Evolutionary conservation across 2,888 invertebrate species (phyloP).

Genomic region (Stramonita haemastoma): DNA sequence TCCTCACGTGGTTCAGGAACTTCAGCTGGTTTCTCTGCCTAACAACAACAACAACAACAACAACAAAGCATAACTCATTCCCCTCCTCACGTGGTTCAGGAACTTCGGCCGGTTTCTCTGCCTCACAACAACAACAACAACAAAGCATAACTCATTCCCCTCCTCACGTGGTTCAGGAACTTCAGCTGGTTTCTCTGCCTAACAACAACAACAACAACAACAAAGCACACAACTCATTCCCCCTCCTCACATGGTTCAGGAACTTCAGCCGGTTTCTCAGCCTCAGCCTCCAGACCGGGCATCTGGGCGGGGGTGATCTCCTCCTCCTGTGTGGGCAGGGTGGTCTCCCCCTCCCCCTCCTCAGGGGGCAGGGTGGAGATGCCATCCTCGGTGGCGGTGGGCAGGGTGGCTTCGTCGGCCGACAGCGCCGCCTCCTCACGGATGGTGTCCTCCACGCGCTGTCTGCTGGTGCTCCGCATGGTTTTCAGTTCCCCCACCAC

Average conservation of each 20-base stretch:
- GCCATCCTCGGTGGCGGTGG: conserved; percentile 56
- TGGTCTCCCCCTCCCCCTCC: conserved; percentile 42
- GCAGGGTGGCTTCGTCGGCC: conserved; percentile 39
- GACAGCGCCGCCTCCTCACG: conserved; percentile 53
- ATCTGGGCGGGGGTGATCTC: conserved; percentile 22
- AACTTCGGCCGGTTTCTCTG: no score
- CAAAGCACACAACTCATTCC: no score
- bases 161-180: background rate
- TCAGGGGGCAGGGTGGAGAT: conserved; percentile 59
- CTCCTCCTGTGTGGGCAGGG: conserved; percentile 33
- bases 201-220: no score
- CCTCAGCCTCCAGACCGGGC: background rate
- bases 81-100: no score
- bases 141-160: no score
- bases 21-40: no score
- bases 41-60: no score
- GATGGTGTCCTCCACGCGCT: conserved; percentile 63
- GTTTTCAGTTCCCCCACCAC: conserved; percentile 64
- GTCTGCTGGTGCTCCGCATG: conserved; percentile 64
- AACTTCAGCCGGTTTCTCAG: background rate
- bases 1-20: no score
- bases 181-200: background rate
- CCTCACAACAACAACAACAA: no score
- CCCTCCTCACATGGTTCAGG: background rate
- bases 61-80: no score